Percentiles rank a stretch among this genome's conserved stretches.
Conservation (phyloP, 2,888 invertebrate genomes). For the Drosophila pseudotakahashii region DNA sequence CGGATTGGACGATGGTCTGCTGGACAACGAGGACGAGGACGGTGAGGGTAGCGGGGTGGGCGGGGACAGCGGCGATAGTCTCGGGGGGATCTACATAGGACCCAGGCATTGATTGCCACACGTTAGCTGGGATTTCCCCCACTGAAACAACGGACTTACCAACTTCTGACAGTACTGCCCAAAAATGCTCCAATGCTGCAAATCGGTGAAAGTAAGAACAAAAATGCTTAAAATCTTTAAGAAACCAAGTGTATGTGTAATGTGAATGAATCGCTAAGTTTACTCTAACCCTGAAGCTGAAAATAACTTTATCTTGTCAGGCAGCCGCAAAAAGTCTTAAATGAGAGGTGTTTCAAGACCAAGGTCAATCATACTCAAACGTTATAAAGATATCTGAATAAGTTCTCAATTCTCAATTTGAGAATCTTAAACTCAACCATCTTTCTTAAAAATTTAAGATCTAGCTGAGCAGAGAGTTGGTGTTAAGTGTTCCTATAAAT, state of each 20-base stretch:
- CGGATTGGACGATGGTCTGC: constrained; percentile 7
- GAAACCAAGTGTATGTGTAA: neutral
- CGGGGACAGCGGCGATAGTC: constrained; percentile 62
- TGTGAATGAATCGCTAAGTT: constrained; percentile 11
- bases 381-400: no score
- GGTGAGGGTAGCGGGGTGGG: constrained; percentile 57
- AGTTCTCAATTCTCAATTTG: no score
- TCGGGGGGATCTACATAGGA: constrained; percentile 62
- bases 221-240: neutral
- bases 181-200: constrained; percentile 1
- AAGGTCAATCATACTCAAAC: constrained; percentile 19
- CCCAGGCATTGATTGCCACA: constrained; percentile 64
- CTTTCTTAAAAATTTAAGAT: no score
- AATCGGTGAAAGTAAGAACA: constrained; percentile 16
- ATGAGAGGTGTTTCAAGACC: neutral
- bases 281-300: neutral
- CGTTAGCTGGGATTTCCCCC: neutral
- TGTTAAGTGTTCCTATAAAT: neutral
- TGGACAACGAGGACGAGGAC: constrained; percentile 22
- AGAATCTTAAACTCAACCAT: neutral
- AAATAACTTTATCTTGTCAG: neutral
- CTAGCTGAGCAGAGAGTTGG: neutral
- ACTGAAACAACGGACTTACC: neutral
- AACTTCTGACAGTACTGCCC: constrained; percentile 7
- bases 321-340: neutral